phyloP scores from a whole-genome alignment of 2,888 invertebrate genomes.

The Harpalus rubripes region DNA sequence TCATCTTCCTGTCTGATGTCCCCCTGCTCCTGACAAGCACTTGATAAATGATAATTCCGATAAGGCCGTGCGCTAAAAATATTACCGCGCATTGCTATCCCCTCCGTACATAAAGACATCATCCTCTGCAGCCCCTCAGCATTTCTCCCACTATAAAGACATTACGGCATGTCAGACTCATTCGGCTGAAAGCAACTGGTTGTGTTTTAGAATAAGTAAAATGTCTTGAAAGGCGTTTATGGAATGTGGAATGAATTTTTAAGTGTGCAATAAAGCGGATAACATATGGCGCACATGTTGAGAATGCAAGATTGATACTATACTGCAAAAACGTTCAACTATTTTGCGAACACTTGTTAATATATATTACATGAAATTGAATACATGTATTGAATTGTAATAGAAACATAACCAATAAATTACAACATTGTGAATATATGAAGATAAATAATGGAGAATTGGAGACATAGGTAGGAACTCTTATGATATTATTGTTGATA shows the following conservation, averaged over 20 bases:
- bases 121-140: constrained; percentile 18
- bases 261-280: constrained; percentile 1
- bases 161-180: neutral
- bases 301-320: neutral
- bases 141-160: constrained; percentile 13
- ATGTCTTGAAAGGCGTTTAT: constrained; percentile 17
- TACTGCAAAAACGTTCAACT: neutral
- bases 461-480: too few relatives aligned
- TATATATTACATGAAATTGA: too few relatives aligned
- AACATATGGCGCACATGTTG: neutral
- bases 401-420: too few relatives aligned
- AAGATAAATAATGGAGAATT: too few relatives aligned
- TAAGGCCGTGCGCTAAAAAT: constrained; percentile 37
- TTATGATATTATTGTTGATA: too few relatives aligned
- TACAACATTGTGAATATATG: too few relatives aligned
- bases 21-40: constrained; percentile 33
- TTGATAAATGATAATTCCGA: constrained; percentile 49
- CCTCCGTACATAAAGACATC: constrained; percentile 7
- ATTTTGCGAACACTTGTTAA: too few relatives aligned
- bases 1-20: constrained; percentile 51
- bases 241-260: constrained; percentile 26
- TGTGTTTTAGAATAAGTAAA: constrained; percentile 22
- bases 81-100: constrained; percentile 28
- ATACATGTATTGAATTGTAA: too few relatives aligned
- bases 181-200: constrained; percentile 17